A percentile compares a stretch with the other conserved stretches of the same genome.
These are phyloP conservation scores for Neoniphon sammara DNA, from an alignment of 2,797 vertebrate species.

Conservation along the genomic window DNA sequence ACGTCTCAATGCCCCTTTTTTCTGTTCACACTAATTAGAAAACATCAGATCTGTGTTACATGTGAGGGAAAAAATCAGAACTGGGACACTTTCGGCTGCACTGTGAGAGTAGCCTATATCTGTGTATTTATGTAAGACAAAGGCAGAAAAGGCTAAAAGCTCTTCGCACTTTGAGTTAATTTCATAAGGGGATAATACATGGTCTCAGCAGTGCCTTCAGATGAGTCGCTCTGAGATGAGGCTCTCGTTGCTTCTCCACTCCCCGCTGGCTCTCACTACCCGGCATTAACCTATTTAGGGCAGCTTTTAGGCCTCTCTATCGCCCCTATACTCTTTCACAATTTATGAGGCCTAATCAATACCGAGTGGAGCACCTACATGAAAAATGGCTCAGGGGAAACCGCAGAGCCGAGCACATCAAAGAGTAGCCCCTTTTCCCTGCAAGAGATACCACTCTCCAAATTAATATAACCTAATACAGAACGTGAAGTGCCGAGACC, in stretches of 20 bases:
- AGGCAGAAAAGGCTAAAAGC: slow-evolving; percentile 52
- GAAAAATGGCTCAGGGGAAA: slow-evolving; percentile 66
- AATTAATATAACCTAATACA: slow-evolving; percentile 64
- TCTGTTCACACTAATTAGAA: background rate
- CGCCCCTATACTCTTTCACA: slow-evolving; percentile 76
- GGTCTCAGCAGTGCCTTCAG: slow-evolving; percentile 60
- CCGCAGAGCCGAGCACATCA: slow-evolving; percentile 50
- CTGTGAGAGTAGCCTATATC: slow-evolving; percentile 27
- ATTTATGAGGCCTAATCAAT: slow-evolving; percentile 83
- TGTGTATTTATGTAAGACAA: slow-evolving; percentile 65
- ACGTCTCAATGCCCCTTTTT: too few species aligned
- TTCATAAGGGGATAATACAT: slow-evolving; percentile 71
- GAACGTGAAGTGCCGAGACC: slow-evolving; percentile 45
- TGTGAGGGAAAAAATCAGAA: slow-evolving; percentile 8
- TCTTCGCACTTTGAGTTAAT: slow-evolving; percentile 63
- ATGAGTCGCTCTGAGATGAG: slow-evolving; percentile 58
- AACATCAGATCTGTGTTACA: slow-evolving; percentile 9
- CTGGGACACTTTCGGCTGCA: background rate
- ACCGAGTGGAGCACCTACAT: slow-evolving; percentile 76
- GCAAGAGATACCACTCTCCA: slow-evolving; percentile 60
- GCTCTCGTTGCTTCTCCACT: slow-evolving; percentile 47
- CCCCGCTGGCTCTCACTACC: slow-evolving; percentile 50
- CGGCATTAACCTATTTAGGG: slow-evolving; percentile 75
- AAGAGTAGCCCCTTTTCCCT: slow-evolving; percentile 36
- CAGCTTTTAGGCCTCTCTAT: slow-evolving; percentile 69